Evolutionary conservation across 2,113 vertebrate genomes (phyloP).

Genomic region (Gorsachius goisagi): DNA sequence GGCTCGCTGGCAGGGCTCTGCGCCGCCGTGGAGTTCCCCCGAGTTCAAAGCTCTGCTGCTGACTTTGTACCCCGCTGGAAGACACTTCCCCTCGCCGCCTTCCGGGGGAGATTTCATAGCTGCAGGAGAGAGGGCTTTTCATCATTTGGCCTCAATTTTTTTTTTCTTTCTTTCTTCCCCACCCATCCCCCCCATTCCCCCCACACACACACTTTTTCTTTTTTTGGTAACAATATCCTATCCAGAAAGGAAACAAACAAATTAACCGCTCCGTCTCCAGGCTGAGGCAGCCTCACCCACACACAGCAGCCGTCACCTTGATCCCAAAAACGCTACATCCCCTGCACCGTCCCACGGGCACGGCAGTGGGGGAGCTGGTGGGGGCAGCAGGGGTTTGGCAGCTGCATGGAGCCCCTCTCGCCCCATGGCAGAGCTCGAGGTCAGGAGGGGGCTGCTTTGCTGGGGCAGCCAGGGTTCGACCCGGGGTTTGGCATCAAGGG

Average conservation of each 20-base stretch:
- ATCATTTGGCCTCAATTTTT: constrained; percentile 6
- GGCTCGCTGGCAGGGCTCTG: constrained; percentile 33
- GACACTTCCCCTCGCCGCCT: constrained; percentile 37
- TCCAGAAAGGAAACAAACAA: constrained; percentile 47
- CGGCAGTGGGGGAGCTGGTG: rapidly evolving
- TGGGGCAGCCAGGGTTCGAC: neutral
- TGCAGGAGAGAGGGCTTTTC: constrained; percentile 48
- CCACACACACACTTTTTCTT: too few species aligned
- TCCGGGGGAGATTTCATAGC: constrained; percentile 57
- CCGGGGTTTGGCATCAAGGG: neutral
- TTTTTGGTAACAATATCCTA: constrained; percentile 55
- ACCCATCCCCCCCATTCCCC: too few species aligned
- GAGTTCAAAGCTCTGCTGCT: constrained; percentile 61
- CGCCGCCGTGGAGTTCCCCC: constrained; percentile 17
- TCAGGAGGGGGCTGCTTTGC: neutral
- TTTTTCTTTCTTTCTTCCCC: too few species aligned
- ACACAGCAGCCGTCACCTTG: neutral
- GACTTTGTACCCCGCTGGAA: constrained; percentile 59
- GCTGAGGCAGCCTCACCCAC: constrained; percentile 15
- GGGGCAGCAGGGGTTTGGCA: neutral
- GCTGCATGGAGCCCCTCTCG: neutral
- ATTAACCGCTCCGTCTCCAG: neutral
- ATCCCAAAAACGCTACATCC: neutral
- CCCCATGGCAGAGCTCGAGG: neutral
- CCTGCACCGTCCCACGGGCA: neutral